Conservation (phyloP, 30 jellyfish, hydroid and myxozoan genomes). For the Catostylus mosaicus region DNA sequence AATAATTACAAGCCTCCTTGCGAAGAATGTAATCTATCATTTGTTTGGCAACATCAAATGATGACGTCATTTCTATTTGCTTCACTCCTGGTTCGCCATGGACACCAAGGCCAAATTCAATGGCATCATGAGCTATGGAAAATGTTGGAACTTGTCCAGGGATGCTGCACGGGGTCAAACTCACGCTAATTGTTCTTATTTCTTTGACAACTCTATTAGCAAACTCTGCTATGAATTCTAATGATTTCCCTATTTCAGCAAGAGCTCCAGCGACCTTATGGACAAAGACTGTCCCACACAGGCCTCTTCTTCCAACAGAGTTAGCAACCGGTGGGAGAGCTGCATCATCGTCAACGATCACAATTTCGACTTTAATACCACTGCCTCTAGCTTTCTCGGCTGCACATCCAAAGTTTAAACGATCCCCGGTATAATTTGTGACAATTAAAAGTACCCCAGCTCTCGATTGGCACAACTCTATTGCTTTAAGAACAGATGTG, state of each 20-base stretch:
- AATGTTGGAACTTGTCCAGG: slow-evolving; percentile 97
- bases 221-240: slow-evolving; percentile 56
- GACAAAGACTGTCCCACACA: slow-evolving; percentile 92
- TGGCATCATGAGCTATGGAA: slow-evolving; percentile 67
- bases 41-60: slow-evolving; percentile 55
- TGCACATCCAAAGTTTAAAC: slow-evolving; percentile 96
- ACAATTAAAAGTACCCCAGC: slow-evolving; percentile 93
- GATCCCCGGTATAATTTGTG: slow-evolving; percentile 94
- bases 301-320: slow-evolving; percentile 96
- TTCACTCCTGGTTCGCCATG: slow-evolving; percentile 98
- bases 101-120: slow-evolving; percentile 98
- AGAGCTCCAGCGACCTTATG: slow-evolving; percentile 97
- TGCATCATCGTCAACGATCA: slow-evolving; percentile 96
- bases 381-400: slow-evolving; percentile 86
- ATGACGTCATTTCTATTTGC: slow-evolving; percentile 70
- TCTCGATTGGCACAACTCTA: slow-evolving; percentile 73
- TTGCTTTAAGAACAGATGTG: slow-evolving; percentile 78
- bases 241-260: slow-evolving; percentile 87
- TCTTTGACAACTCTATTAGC: slow-evolving; percentile 19
- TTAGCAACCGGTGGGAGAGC: slow-evolving; percentile 86
- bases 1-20: slow-evolving; percentile 61
- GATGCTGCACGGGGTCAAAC: slow-evolving; percentile 96
- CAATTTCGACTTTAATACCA: slow-evolving; percentile 94
- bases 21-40: slow-evolving; percentile 78
- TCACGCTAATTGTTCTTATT: slow-evolving; percentile 95